A percentile compares a stretch with the other conserved stretches of the same genome.
These are phyloP conservation scores for Steinernema hermaphroditum DNA, from an alignment of 2,888 invertebrate genomes.

Conservation along the genomic window DNA sequence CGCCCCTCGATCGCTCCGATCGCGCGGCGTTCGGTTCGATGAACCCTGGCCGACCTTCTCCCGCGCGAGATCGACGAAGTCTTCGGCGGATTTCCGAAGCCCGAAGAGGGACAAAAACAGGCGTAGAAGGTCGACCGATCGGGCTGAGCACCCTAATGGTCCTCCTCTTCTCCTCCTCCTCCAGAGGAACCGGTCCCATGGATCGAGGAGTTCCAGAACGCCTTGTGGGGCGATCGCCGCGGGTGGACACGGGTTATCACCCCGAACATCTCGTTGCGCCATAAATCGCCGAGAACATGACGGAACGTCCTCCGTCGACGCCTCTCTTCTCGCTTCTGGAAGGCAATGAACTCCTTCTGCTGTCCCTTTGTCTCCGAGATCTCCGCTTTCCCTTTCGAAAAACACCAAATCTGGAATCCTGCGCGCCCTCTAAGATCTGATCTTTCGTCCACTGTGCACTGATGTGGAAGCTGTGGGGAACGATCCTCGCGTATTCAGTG, in stretches of 20 bases:
- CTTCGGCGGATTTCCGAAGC: conserved; percentile 26
- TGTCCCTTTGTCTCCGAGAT: not conserved
- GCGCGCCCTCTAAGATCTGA: too few species aligned
- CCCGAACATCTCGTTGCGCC: conserved; percentile 16
- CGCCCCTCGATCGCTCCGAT: not conserved
- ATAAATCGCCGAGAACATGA: conserved; percentile 25
- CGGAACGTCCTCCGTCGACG: conserved; percentile 19
- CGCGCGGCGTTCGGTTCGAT: not conserved
- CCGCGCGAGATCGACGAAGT: not conserved
- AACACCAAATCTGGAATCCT: not conserved
- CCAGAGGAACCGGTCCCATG: not conserved
- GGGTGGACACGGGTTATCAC: not conserved
- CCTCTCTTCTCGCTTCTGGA: not conserved
- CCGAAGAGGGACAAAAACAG: conserved; percentile 1
- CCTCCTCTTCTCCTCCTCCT: not conserved
- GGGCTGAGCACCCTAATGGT: not conserved
- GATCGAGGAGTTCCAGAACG: not conserved
- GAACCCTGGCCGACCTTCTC: conserved; percentile 24
- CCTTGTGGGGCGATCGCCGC: too few species aligned
- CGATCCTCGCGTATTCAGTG: not conserved
- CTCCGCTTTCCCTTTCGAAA: conserved; percentile 20
- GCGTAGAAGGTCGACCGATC: conserved; percentile 1
- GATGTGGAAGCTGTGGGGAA: not conserved
- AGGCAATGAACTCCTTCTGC: not conserved
- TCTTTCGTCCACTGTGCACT: not conserved